Conservation (phyloP, 2,797 vertebrate genomes). For the Hozukius guyotensis region DNA sequence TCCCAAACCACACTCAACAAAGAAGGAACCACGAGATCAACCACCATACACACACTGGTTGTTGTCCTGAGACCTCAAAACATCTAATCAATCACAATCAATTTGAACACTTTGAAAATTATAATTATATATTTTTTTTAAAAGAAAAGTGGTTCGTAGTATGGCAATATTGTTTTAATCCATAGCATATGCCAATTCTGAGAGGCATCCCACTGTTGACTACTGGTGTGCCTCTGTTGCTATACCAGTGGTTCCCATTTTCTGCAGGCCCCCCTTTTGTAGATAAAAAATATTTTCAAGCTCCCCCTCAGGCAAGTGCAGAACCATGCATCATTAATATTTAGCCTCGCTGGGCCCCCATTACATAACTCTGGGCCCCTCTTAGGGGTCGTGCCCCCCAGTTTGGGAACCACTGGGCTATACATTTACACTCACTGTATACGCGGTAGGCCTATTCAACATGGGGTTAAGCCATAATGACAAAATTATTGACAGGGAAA, state of each 20-base stretch:
- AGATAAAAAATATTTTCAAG: no score
- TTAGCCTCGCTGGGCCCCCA: no score
- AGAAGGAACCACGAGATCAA: not conserved
- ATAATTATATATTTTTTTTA: not conserved
- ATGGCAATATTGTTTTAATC: not conserved
- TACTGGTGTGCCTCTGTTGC: not conserved
- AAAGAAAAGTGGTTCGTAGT: not conserved
- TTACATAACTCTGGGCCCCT: no score
- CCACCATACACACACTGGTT: not conserved
- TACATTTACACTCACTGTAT: not conserved
- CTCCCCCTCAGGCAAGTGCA: no score
- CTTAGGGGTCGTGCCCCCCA: no score
- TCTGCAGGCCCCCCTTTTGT: no score
- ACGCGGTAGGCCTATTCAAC: not conserved
- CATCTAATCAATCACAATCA: not conserved
- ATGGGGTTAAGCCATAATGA: not conserved
- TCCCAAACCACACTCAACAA: not conserved
- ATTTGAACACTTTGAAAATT: not conserved
- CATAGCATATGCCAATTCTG: not conserved
- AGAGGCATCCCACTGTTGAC: not conserved
- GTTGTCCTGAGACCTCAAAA: not conserved
- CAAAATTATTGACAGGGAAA: not conserved
- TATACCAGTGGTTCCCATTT: no score
- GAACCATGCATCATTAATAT: no score
- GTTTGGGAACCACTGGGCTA: no score